Evolutionary conservation across 1,140 invertebrate species (phyloP).

Genomic region (Monochamus saltuarius): DNA sequence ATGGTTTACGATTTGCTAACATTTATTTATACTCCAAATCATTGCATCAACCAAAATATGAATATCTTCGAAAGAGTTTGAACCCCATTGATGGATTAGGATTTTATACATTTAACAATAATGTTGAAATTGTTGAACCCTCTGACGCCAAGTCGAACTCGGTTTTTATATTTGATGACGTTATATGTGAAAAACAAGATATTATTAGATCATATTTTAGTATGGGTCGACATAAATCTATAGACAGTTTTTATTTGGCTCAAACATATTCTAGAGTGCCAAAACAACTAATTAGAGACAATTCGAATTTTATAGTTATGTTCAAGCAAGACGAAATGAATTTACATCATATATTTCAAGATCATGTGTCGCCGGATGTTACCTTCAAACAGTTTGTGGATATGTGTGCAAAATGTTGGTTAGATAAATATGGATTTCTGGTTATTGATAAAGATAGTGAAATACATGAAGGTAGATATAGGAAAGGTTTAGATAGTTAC

Average conservation of each 20-base stretch:
- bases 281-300: slow-evolving; percentile 51
- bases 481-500: slow-evolving; percentile 40
- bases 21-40: slow-evolving; percentile 51
- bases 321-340: slow-evolving; percentile 52
- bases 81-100: slow-evolving; percentile 37
- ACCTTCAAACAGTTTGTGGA: slow-evolving; percentile 43
- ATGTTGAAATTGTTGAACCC: slow-evolving; percentile 38
- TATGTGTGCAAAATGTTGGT: slow-evolving; percentile 44
- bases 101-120: slow-evolving; percentile 38
- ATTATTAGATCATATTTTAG: slow-evolving; percentile 47
- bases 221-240: slow-evolving; percentile 44
- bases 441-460: slow-evolving; percentile 43
- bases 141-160: slow-evolving; percentile 37
- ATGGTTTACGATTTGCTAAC: slow-evolving; percentile 49
- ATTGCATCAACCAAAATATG: slow-evolving; percentile 47
- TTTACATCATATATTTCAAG: slow-evolving; percentile 50
- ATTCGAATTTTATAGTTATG: slow-evolving; percentile 49
- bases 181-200: slow-evolving; percentile 47
- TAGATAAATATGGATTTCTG: slow-evolving; percentile 38
- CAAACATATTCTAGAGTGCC: slow-evolving; percentile 50
- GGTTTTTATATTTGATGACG: slow-evolving; percentile 50
- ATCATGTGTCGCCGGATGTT: slow-evolving; percentile 50
- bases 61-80: slow-evolving; percentile 39
- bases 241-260: slow-evolving; percentile 47
- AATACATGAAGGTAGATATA: slow-evolving; percentile 41